Base-by-base conservation (phyloP, 2,888 invertebrate genomes). In the Drosophila mimetica region DNA sequence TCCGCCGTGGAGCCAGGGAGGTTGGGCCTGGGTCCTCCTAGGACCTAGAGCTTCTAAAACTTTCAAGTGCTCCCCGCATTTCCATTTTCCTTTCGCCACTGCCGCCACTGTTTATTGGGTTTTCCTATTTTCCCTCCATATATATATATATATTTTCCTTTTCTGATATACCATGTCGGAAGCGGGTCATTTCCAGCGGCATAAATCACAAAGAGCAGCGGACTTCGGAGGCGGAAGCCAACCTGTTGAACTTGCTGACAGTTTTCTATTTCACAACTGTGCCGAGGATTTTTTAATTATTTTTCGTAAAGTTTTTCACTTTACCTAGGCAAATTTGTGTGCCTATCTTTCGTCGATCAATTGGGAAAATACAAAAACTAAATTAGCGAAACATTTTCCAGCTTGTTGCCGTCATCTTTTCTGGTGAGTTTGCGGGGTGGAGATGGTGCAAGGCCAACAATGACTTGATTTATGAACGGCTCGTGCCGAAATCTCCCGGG, bases 391-490 rank as follows among this genome's bases (percentile, higher is more conserved):
- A 79, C 61, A 84, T 89, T 88, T 87, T 80, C 80, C 88, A 89
- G 86, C 87, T 88, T 89, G 79, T 86, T 87, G 76, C 76, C 77
- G 75, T 83, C 83, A 79, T 67, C 81, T 48, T 32, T 48, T 18
- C 28, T n/a, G 50, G 6, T 7, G 20, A 14, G 37, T n/a, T 14
- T 16, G 28, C 16, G 51, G 22, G 42, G 54, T 63, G 52, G 42
- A 66, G 71, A 50, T 65, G 73, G 64, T 52, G n/a, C n/a, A n/a
- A n/a, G n/a, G n/a, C 75, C 58, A 79, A 79, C 79, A 79, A 89
- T 86, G 75, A 76, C 84, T 89, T 90, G 90, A 91, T 90, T 90
- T 89, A 90, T 91, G 90, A 86, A 78, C 71, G 76, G 79, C 76
- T 83, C 81, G 79, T 84, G 82, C 77, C 73, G 77, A 72, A 75